phyloP scores from a whole-genome alignment of 2,888 invertebrate species.

The Xylota segnis region DNA sequence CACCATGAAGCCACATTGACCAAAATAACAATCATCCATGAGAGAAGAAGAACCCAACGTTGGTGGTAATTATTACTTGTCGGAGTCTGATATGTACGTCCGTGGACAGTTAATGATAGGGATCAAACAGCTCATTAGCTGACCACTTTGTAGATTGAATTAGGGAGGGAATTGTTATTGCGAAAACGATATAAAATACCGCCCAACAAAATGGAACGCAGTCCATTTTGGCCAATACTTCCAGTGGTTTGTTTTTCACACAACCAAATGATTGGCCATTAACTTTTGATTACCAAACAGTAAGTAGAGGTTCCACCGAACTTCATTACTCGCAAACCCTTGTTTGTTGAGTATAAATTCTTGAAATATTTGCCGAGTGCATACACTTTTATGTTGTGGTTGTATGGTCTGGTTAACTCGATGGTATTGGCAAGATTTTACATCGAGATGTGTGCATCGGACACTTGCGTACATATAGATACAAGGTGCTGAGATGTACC shows the following conservation, averaged over 20 bases:
- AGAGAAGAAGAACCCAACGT: slow-evolving; percentile 25
- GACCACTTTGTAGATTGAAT: slow-evolving; percentile 20
- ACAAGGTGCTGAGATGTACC: too few relatives aligned
- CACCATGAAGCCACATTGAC: slow-evolving; percentile 3
- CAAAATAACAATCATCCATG: slow-evolving; percentile 48
- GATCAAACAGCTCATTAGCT: slow-evolving; percentile 24
- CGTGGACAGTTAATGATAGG: slow-evolving; percentile 5
- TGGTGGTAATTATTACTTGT: slow-evolving; percentile 51
- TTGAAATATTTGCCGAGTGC: background rate
- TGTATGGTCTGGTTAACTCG: too few relatives aligned
- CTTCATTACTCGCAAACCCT: background rate
- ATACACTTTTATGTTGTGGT: too few relatives aligned
- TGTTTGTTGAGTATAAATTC: background rate
- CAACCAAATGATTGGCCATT: background rate
- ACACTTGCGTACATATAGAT: too few relatives aligned
- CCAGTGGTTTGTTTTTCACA: background rate
- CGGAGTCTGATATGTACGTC: slow-evolving; percentile 11
- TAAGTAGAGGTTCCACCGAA: too few relatives aligned
- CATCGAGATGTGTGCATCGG: too few relatives aligned
- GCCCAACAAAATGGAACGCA: background rate
- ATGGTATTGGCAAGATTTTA: too few relatives aligned
- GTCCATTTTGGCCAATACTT: background rate
- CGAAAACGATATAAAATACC: background rate
- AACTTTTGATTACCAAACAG: background rate
- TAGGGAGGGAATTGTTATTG: background rate